Base-by-base conservation (phyloP, 2,888 invertebrate species). In the Chydorus sphaericus region DNA sequence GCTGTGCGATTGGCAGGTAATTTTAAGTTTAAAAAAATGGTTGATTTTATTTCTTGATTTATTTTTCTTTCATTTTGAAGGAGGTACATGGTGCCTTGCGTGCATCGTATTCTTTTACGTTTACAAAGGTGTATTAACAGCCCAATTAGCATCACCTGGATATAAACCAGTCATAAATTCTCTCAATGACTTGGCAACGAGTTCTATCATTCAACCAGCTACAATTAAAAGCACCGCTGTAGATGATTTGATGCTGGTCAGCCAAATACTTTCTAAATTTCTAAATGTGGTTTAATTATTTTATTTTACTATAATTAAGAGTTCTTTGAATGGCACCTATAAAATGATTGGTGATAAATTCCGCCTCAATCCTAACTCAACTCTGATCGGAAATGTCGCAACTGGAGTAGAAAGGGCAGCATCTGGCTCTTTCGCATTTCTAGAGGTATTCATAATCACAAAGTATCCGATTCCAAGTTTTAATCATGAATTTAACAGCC, bases 201-300 rank as follows among this genome's bases (percentile, higher is more conserved):
- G 50, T 16, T 31, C 29, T 10, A 29, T 16, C 1, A 50, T 50
- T 8, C 28, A 50, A 30, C 50, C 50, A 4, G 50, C 30, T 4
- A 50, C 50, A 11, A 50, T 50, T 16, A 29, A 30, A 28, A 50
- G 50, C 30, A 50, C 50, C 8, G 50, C 50, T 29, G 50, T 50
- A n/a, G 50, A 50, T 16, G 50, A 29, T 30, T 11, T 30, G 3
- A 50, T 50, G 50, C 50, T 50, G 29, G 50, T 50, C 10, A 26
- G 29, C 8, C 14, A 50, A 16, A 29, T 4, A 14, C 10, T 50
- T 50, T 4, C n/a, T 14, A 50, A 49, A 20, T 23, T 6, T 16
- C 20, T 14, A 26, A 26, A 4, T 26, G 26, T 20, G 14, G 4
- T 20, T 18, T 16, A 23, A 5, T 48, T 48, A 20, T 10, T 3